Evolutionary conservation across 1,140 invertebrate genomes (phyloP), one percentile per base, ranked within the genome.

Genomic region (Potamilus streckersoni): DNA sequence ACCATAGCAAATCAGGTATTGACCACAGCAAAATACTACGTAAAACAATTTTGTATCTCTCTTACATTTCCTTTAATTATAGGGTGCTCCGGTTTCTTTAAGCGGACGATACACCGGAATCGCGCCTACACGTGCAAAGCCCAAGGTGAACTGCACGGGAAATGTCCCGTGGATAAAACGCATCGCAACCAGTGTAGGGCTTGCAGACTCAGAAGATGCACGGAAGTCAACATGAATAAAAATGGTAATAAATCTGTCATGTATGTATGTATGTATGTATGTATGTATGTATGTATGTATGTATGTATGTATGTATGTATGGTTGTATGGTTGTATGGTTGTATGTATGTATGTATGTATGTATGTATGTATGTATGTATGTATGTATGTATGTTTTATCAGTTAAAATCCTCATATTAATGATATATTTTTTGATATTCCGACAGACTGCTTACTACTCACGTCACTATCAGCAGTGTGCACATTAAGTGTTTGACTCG

Each of bases 181-280:
- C 97, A 98, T 87, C 92, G 97, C 60, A 99, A 98, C 92, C 96
- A 98, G 91, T 99, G 97, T 90, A 92, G 97, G 73, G 96, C 97
- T 80, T 99, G 97, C 89, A 92, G 97, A 68, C 93, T 99, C 57
- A 95, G 95, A 84, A 98, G 98, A 91, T 99, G 97, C 89, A 98
- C 98, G 88, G 94, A 97, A 89, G 96, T 96, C 59, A 94, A 96
- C 80, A 99, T 99, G 97, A 98, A 98, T 89, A 98, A 97, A 92
- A 97, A 98, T 91, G 97, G 97, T 98, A 92, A 95, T 95, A 86
- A 56, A 62, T 17, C 19, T 11, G 62, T n/a, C 23, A 2, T 71
- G 20, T 49, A 49, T 49, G 38, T 49, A 49, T 49, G 38, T 49
- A 49, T 49, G 38, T 49, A 38, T 38, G 38, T 71, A 17, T 17